These are phyloP conservation scores for Emmelina monodactyla DNA, from an alignment of 2,888 invertebrate species.

Conservation along the genomic window DNA sequence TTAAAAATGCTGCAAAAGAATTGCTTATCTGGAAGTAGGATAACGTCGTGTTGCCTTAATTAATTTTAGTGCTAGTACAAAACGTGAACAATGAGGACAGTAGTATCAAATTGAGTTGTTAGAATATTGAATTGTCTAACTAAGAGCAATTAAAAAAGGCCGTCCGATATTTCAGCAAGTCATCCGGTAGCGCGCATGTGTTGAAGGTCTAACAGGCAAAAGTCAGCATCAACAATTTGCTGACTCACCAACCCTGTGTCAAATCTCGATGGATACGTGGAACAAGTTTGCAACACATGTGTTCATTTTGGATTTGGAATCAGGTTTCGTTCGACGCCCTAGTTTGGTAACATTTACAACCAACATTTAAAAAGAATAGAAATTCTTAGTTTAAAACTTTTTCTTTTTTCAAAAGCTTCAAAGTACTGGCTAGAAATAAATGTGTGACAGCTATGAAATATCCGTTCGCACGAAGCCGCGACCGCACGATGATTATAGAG, in stretches of 20 bases:
- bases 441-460: conserved; percentile 34
- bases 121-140: conserved; percentile 37
- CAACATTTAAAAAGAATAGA: too few species aligned
- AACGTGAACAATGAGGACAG: too few species aligned
- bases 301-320: too few species aligned
- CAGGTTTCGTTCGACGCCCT: too few species aligned
- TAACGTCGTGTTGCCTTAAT: too few species aligned
- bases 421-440: conserved; percentile 16
- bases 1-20: too few species aligned
- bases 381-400: too few species aligned
- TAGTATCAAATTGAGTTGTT: background rate
- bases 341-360: too few species aligned
- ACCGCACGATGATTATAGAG: conserved; percentile 26
- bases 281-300: too few species aligned
- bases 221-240: conserved; percentile 38
- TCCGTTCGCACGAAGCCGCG: conserved; percentile 29
- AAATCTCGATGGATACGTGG: conserved; percentile 59
- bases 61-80: background rate
- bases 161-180: conserved; percentile 41
- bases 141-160: conserved; percentile 53
- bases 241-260: conserved; percentile 53
- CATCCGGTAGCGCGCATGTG: conserved; percentile 48
- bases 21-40: too few species aligned
- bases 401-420: conserved; percentile 3
- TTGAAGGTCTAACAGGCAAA: conserved; percentile 25